phyloP scores from a whole-genome alignment of 2,888 invertebrate genomes.

The Lampropteryx suffumata region DNA sequence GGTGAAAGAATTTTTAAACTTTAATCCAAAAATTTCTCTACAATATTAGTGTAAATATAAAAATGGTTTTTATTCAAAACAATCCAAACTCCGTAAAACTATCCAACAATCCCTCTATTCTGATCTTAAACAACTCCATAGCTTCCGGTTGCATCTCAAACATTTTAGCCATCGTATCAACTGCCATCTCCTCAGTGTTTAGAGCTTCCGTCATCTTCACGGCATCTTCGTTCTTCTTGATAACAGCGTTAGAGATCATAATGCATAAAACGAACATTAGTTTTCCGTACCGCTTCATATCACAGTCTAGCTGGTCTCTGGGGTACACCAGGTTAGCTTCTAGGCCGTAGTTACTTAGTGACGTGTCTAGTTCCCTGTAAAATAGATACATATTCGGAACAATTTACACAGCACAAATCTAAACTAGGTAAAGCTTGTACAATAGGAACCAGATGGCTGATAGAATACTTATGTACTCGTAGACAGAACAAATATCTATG shows the following conservation, averaged over 20 bases:
- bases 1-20: no score
- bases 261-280: slow-evolving; percentile 30
- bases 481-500: no score
- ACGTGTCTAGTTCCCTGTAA: slow-evolving; percentile 38
- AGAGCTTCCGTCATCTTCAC: slow-evolving; percentile 13
- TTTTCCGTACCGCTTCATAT: slow-evolving; percentile 42
- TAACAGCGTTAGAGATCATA: slow-evolving; percentile 29
- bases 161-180: slow-evolving; percentile 2
- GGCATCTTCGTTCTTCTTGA: slow-evolving; percentile 39
- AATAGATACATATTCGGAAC: no score
- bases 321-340: slow-evolving; percentile 42
- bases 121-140: neutral
- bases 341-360: slow-evolving; percentile 37
- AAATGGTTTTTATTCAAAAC: neutral
- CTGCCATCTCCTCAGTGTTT: slow-evolving; percentile 10
- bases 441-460: no score
- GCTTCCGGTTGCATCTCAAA: slow-evolving; percentile 3
- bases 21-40: no score
- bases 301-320: slow-evolving; percentile 43
- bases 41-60: no score
- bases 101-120: slow-evolving; percentile 21
- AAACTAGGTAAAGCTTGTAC: no score
- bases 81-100: slow-evolving; percentile 26
- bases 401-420: no score
- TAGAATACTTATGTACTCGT: no score